Evolutionary conservation across 2,888 invertebrate species (phyloP), one percentile per base, ranked within the genome.

Genomic region (Rotaria magnacalcarata): DNA sequence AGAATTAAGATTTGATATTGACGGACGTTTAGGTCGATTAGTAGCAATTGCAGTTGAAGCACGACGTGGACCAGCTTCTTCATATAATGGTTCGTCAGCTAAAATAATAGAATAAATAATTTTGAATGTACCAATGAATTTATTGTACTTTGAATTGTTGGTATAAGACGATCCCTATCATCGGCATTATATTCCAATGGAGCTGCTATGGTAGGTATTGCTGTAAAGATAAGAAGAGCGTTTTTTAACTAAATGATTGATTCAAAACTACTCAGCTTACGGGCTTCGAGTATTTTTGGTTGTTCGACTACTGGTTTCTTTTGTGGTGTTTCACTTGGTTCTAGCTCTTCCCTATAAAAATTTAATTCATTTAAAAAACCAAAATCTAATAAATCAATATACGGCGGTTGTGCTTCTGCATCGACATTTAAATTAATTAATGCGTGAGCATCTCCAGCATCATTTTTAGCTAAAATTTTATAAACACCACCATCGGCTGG

Each of bases 401-500:
- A 67, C 67, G 34, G 67, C 19, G 67, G 67, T 67, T 16, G 34
- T 80, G 24, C 8, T n/a, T n/a, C 47, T 24, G 47, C 47, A 24
- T 80, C 80, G 11, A 80, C 14, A 24, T 7, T 47, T n/a, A 80
- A 47, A 80, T 80, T 80, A 80, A 80, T 0, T 47, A 80, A 47
- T 80, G 80, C 43, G 47, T 95, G 94, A 89, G 96, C 96, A 92
- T 96, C 95, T 89, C 98, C 97, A 89, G 95, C 94, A 90, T 94
- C 94, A 92, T 97, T 98, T 93, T 94, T 95, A 86, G 97, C 97
- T 88, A 95, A 93, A 88, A 96, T 96, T 91, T 94, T 95, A 92
- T 97, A 98, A 92, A 96, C 95, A 89, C 97, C 97, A 21, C 90
- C 90, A 92, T 98, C 97, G 8, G 89, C 89, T 88, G 93, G 93